Conservation (phyloP, 2,888 invertebrate genomes). For the Lycophotia porphyrea region DNA sequence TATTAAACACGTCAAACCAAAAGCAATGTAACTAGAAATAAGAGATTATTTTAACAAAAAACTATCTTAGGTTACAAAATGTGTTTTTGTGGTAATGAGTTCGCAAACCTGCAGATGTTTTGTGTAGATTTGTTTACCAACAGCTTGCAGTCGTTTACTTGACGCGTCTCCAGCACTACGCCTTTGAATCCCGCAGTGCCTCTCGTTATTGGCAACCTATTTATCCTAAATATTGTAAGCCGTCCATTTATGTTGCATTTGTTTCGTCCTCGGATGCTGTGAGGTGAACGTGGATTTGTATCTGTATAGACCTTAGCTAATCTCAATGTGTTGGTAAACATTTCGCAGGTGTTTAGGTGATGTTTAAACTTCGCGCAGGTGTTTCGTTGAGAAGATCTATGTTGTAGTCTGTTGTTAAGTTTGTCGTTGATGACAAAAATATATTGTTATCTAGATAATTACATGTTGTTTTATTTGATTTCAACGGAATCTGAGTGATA, state of each 20-base stretch:
- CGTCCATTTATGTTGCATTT: conserved; percentile 86
- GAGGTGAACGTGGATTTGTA: conserved; percentile 67
- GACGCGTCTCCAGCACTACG: conserved; percentile 47
- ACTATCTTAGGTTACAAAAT: conserved; percentile 61
- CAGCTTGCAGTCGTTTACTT: conserved; percentile 72
- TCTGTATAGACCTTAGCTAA: conserved; percentile 69
- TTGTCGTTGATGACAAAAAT: conserved; percentile 90
- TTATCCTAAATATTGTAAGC: conserved; percentile 78
- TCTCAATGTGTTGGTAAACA: conserved; percentile 79
- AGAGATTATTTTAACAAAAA: conserved; percentile 78
- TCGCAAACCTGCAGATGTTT: conserved; percentile 59
- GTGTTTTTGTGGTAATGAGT: conserved; percentile 46
- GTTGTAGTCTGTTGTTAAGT: conserved; percentile 90
- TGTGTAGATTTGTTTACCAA: conserved; percentile 75
- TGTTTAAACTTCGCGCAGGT: conserved; percentile 79
- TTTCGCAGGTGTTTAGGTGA: conserved; percentile 73
- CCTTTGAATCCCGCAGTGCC: conserved; percentile 60
- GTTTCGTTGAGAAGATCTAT: conserved; percentile 87
- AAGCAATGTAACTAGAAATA: conserved; percentile 85
- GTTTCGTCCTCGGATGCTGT: conserved; percentile 72
- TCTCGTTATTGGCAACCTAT: conserved; percentile 54
- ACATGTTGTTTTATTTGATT: conserved; percentile 73
- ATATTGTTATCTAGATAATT: conserved; percentile 90
- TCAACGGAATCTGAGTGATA: neutral
- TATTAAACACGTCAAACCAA: conserved; percentile 78